A percentile compares a stretch with the other conserved stretches of the same genome.
These are phyloP conservation scores for Lasius platythorax DNA, from an alignment of 2,888 invertebrate species.

Conservation along the genomic window DNA sequence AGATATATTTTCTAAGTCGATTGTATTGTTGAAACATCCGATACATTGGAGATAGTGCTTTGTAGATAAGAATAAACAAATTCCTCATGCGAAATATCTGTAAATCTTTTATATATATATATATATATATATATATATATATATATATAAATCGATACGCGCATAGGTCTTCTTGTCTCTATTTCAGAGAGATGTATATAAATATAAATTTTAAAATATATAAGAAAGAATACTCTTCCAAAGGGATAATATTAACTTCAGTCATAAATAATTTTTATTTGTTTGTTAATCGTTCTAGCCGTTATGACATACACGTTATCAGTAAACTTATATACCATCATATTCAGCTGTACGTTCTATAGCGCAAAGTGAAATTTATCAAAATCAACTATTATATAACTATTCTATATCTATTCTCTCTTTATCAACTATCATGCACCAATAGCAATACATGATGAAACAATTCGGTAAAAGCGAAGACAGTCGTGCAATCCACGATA, in stretches of 20 bases:
- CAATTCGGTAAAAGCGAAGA: background rate
- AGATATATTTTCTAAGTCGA: conserved; percentile 58
- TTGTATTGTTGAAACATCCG: conserved; percentile 52
- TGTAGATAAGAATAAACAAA: conserved; percentile 69
- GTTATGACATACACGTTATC: background rate
- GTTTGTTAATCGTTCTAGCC: background rate
- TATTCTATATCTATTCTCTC: background rate
- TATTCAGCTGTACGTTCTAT: background rate
- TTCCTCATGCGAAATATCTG: conserved; percentile 9
- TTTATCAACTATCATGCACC: background rate
- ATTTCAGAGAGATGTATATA: background rate
- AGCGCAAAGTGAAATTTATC: background rate
- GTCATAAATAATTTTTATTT: background rate
- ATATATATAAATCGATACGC: background rate
- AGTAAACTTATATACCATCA: background rate
- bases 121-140: background rate
- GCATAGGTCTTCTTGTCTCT: background rate
- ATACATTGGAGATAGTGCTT: conserved; percentile 59
- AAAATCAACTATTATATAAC: background rate
- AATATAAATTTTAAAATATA: background rate
- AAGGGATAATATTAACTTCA: background rate
- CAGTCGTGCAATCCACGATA: background rate
- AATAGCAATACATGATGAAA: background rate
- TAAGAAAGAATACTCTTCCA: background rate
- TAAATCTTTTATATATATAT: background rate